phyloP scores from a whole-genome alignment of 2,888 invertebrate genomes.

The Coelopa pilipes region DNA sequence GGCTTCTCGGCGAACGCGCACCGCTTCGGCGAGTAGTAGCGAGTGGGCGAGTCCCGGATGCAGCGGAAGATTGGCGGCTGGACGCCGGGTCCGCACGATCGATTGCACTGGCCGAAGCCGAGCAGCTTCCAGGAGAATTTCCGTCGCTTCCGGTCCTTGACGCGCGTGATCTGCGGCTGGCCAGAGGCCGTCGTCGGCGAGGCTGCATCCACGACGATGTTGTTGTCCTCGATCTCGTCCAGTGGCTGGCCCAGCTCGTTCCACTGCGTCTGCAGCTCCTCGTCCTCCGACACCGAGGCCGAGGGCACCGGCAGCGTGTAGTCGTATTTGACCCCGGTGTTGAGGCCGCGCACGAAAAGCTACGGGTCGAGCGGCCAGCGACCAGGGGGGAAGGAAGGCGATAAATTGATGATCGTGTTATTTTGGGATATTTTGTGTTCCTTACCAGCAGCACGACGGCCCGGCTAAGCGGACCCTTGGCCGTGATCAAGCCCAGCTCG shows the following conservation, averaged over 20 bases:
- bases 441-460: constrained; percentile 56
- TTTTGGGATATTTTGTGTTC: background rate
- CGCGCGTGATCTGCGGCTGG: constrained; percentile 45
- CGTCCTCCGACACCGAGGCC: constrained; percentile 60
- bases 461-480: constrained; percentile 57
- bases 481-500: constrained; percentile 62
- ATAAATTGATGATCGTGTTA: no score
- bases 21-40: constrained; percentile 74
- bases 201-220: constrained; percentile 41
- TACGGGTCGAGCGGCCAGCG: constrained; percentile 64
- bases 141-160: constrained; percentile 68
- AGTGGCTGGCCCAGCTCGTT: constrained; percentile 57
- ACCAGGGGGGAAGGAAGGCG: background rate
- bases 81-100: constrained; percentile 76
- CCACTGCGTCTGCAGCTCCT: constrained; percentile 61
- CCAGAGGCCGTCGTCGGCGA: no score
- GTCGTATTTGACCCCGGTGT: constrained; percentile 87
- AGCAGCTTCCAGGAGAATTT: constrained; percentile 78
- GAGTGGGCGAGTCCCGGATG: constrained; percentile 74
- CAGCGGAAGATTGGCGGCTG: constrained; percentile 68
- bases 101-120: constrained; percentile 81
- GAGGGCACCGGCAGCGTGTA: constrained; percentile 78
- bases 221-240: constrained; percentile 54
- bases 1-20: constrained; percentile 75
- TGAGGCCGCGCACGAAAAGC: constrained; percentile 83